phyloP scores from a whole-genome alignment of 2,797 vertebrate species.

The Brotula barbata region DNA sequence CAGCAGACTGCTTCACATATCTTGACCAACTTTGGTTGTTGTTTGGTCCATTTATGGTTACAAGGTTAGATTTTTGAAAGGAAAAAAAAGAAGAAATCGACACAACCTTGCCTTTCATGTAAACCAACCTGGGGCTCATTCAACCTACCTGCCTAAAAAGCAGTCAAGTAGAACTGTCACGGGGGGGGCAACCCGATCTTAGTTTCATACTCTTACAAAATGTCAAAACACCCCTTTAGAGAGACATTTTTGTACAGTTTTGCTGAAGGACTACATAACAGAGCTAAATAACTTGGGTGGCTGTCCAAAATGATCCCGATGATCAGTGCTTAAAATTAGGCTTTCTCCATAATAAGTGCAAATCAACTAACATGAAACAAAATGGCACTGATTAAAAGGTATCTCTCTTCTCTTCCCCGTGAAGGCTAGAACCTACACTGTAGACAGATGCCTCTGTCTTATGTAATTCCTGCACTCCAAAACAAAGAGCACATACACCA shows the following conservation, averaged over 20 bases:
- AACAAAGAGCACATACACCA: too few relatives aligned
- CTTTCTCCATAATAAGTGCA: not conserved
- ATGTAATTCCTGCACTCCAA: too few relatives aligned
- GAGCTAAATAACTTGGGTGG: too few relatives aligned
- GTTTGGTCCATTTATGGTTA: not conserved
- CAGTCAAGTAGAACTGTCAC: too few relatives aligned
- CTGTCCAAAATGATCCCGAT: too few relatives aligned
- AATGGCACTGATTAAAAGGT: too few relatives aligned
- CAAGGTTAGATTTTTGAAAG: not conserved
- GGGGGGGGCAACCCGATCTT: not conserved
- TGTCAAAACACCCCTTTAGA: too few relatives aligned
- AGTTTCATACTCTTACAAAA: slow-evolving; percentile 2
- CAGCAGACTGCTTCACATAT: not conserved
- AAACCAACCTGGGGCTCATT: not conserved
- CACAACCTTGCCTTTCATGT: slow-evolving; percentile 10
- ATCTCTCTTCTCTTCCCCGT: too few relatives aligned
- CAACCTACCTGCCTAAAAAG: not conserved
- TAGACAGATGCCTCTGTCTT: too few relatives aligned
- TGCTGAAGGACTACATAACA: slow-evolving; percentile 2
- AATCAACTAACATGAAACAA: not conserved
- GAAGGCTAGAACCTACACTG: too few relatives aligned
- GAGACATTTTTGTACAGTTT: too few relatives aligned
- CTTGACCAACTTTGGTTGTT: not conserved
- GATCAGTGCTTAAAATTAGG: slow-evolving; percentile 1
- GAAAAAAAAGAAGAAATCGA: not conserved